A percentile compares a stretch with the other conserved stretches of the same genome.
These are phyloP conservation scores for Alligator sinensis DNA, from an alignment of 2,113 vertebrate genomes.

Conservation along the genomic window DNA sequence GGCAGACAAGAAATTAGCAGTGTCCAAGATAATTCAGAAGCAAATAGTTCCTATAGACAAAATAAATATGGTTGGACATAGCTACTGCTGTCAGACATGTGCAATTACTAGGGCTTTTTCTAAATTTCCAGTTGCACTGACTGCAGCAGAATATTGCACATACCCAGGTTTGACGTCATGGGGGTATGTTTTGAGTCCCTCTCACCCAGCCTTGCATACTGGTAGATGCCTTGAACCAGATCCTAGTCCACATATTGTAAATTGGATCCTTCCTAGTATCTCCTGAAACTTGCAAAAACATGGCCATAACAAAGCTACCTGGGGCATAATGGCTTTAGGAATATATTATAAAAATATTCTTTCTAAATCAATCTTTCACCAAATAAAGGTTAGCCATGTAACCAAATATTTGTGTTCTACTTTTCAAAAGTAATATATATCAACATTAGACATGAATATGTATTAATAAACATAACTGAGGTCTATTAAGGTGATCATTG, in stretches of 20 bases:
- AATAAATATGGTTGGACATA: not conserved
- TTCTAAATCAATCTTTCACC: not conserved
- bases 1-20: not conserved
- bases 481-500: not conserved
- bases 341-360: not conserved
- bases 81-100: not conserved
- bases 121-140: not conserved
- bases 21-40: accelerated
- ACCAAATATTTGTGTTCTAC: not conserved
- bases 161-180: not conserved
- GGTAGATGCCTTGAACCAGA: not conserved
- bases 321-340: not conserved
- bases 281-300: not conserved
- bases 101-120: not conserved
- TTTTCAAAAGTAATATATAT: not conserved
- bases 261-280: conserved; percentile 8
- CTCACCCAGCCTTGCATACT: not conserved
- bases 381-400: not conserved
- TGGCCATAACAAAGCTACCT: not conserved
- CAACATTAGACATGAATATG: not conserved
- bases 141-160: not conserved
- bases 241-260: not conserved
- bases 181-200: not conserved
- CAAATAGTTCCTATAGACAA: not conserved
- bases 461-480: not conserved